These are phyloP conservation scores for Sicus ferrugineus DNA, from an alignment of 2,888 invertebrate genomes.

Conservation along the genomic window DNA sequence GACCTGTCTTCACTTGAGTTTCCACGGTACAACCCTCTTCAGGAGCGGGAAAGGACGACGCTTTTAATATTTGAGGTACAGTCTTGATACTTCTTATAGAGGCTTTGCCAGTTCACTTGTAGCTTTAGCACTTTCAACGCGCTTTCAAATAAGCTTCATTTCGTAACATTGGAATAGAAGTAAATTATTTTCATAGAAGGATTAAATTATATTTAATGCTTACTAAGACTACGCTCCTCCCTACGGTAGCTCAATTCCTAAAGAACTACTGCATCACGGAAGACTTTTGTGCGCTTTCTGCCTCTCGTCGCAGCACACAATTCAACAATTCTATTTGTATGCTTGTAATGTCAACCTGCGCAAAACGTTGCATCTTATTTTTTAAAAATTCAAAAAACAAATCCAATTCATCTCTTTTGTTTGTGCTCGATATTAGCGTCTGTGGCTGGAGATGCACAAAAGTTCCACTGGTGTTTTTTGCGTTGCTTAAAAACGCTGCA, in stretches of 20 bases:
- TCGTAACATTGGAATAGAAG: slow-evolving; percentile 66
- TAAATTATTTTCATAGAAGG: background rate
- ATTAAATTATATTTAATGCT: slow-evolving; percentile 46
- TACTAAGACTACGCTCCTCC: slow-evolving; percentile 68
- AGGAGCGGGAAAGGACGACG: background rate
- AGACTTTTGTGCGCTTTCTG: slow-evolving; percentile 42
- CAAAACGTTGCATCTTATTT: slow-evolving; percentile 58
- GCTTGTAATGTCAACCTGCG: slow-evolving; percentile 57
- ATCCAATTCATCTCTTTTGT: slow-evolving; percentile 57
- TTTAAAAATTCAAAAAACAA: slow-evolving; percentile 60
- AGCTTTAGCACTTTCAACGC: slow-evolving; percentile 79
- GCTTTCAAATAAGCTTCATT: slow-evolving; percentile 76
- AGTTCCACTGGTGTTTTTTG: slow-evolving; percentile 17
- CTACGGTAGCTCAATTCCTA: no score
- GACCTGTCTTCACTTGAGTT: background rate
- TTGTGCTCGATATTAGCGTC: slow-evolving; percentile 30
- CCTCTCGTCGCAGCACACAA: slow-evolving; percentile 56
- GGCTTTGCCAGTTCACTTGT: slow-evolving; percentile 85
- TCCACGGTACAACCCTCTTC: background rate
- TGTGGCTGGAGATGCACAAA: slow-evolving; percentile 48
- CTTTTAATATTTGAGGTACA: slow-evolving; percentile 43
- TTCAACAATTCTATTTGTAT: slow-evolving; percentile 61
- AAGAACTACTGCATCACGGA: no score
- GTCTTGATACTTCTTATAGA: slow-evolving; percentile 88
- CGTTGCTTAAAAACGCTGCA: background rate